A percentile compares a stretch with the other conserved stretches of the same genome.
phyloP scores from a whole-genome alignment of 2,888 invertebrate species.

The Mesodorylaimus sp. region DNA sequence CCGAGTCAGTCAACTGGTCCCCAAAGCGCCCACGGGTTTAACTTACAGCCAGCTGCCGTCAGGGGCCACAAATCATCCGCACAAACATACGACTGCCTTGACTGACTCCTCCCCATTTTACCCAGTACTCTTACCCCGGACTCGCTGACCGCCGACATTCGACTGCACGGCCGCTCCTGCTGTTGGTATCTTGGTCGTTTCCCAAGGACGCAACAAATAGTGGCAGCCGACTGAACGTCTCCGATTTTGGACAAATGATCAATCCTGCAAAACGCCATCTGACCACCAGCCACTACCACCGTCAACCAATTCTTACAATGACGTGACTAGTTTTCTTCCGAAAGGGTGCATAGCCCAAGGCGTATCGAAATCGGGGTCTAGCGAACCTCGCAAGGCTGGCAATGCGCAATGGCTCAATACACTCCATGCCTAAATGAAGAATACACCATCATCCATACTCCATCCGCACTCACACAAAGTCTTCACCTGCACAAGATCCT shows the following conservation, averaged over 20 bases:
- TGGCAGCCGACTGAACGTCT: slow-evolving; percentile 81
- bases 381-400: slow-evolving; percentile 23
- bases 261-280: slow-evolving; percentile 24
- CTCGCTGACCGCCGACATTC: no score
- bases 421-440: slow-evolving; percentile 44
- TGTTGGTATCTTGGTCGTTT: no score
- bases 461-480: no score
- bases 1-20: no score
- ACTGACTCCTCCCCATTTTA: no score
- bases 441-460: no score
- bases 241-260: slow-evolving; percentile 40
- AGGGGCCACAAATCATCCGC: no score
- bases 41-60: no score
- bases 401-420: slow-evolving; percentile 50
- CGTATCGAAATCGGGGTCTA: slow-evolving; percentile 23
- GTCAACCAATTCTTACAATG: slow-evolving; percentile 46
- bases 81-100: no score
- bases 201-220: slow-evolving; percentile 71
- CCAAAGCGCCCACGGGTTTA: no score
- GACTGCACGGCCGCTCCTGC: no score
- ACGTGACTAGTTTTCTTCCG: slow-evolving; percentile 61
- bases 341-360: slow-evolving; percentile 68
- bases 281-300: not conserved
- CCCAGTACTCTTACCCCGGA: no score
- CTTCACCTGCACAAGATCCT: slow-evolving; percentile 58